Conservation (phyloP, 64 coral and sea anemone species). For the Porites australiensis region DNA sequence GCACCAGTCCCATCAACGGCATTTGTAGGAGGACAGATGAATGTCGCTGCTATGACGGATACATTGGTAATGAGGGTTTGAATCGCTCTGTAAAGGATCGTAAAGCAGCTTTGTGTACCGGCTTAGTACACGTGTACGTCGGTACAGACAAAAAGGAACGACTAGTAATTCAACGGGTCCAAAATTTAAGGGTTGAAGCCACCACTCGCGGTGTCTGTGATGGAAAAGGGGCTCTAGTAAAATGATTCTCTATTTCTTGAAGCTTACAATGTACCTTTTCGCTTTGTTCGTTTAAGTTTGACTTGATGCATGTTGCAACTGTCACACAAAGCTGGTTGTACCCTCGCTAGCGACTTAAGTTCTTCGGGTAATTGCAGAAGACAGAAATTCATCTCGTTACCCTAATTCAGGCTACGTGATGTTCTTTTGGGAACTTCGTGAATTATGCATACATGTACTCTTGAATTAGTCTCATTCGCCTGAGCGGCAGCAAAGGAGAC, state of each 20-base stretch:
- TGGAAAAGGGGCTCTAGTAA: neutral
- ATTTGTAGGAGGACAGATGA: slow-evolving; percentile 65
- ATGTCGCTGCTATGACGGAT: slow-evolving; percentile 77
- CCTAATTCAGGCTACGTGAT: neutral
- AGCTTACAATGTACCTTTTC: neutral
- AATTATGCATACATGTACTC: neutral
- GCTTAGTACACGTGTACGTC: neutral
- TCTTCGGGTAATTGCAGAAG: slow-evolving; percentile 6
- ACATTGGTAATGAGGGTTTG: slow-evolving; percentile 50
- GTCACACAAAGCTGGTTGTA: neutral
- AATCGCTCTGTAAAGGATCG: neutral
- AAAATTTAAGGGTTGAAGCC: neutral
- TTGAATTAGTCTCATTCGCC: neutral
- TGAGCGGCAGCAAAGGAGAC: neutral
- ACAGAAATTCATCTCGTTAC: neutral
- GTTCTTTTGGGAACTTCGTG: neutral
- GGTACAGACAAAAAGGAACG: neutral
- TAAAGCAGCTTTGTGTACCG: neutral
- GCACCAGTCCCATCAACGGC: slow-evolving; percentile 60
- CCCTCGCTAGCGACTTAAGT: neutral
- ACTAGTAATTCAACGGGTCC: neutral
- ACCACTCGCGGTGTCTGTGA: neutral
- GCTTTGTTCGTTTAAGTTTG: neutral
- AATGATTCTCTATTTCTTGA: neutral
- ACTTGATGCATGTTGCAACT: neutral